Evolutionary conservation across 64 coral and sea anemone species (phyloP).

Genomic region (Montipora capricornis): DNA sequence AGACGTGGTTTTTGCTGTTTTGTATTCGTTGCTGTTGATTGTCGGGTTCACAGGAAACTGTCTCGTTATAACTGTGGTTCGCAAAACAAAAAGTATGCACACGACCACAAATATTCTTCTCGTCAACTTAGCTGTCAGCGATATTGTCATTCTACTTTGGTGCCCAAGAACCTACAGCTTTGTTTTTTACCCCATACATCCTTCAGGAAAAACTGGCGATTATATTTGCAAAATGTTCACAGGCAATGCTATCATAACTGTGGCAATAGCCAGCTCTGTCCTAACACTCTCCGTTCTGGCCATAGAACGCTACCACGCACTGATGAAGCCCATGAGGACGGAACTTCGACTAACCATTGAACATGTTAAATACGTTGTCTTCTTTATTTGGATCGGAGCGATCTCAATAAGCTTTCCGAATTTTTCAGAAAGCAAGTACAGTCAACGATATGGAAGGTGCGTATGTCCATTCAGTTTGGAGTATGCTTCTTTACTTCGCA

Average conservation of each 20-base stretch:
- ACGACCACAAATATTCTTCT: conserved; percentile 79
- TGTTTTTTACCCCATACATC: conserved; percentile 52
- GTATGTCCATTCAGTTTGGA: conserved; percentile 72
- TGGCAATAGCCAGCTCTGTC: no score
- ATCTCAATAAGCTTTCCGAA: conserved; percentile 46
- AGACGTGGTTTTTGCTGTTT: conserved; percentile 64
- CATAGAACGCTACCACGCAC: no score
- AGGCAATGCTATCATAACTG: no score
- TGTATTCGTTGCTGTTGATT: conserved; percentile 39
- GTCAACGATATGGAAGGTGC: conserved; percentile 41
- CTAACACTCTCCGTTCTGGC: no score
- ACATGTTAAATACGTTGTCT: no score
- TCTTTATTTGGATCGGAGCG: no score
- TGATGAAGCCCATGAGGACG: no score
- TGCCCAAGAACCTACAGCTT: conserved; percentile 81
- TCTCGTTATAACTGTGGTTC: conserved; percentile 66
- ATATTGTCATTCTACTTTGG: conserved; percentile 66
- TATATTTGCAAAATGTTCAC: conserved; percentile 24
- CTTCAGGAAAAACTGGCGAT: conserved; percentile 62
- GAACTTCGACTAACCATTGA: no score
- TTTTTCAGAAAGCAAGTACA: conserved; percentile 62
- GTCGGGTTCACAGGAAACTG: conserved; percentile 58
- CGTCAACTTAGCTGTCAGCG: conserved; percentile 75
- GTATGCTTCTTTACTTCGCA: neutral
- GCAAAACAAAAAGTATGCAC: conserved; percentile 63